Conservation (phyloP, 2,797 vertebrate species). For the Sebastes steindachneri region DNA sequence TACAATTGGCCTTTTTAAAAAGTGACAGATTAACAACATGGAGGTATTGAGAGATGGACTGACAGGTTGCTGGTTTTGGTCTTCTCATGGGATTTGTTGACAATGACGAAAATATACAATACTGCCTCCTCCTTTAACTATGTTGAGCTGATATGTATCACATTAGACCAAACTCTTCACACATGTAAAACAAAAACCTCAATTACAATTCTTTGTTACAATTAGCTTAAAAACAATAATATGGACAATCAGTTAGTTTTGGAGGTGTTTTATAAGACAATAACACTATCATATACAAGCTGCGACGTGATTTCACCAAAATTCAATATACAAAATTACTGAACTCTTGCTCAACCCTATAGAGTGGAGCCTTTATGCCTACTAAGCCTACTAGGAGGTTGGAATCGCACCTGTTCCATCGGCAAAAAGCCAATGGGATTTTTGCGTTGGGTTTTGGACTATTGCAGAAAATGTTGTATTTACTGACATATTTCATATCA, state of each 20-base stretch:
- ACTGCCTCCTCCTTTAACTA: background rate
- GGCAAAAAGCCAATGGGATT: too few relatives aligned
- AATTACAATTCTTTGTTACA: background rate
- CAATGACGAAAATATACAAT: too few relatives aligned
- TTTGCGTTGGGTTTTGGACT: too few relatives aligned
- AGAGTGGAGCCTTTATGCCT: too few relatives aligned
- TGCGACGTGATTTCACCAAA: background rate
- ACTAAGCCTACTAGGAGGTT: too few relatives aligned
- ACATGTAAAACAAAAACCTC: background rate
- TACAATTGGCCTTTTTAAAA: background rate
- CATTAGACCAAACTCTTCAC: too few relatives aligned
- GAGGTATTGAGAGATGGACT: too few relatives aligned
- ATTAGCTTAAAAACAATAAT: background rate
- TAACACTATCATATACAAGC: background rate
- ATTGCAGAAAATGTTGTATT: too few relatives aligned
- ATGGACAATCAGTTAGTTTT: background rate
- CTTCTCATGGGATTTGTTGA: too few relatives aligned
- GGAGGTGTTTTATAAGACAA: background rate
- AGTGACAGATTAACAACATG: background rate
- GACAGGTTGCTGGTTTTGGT: too few relatives aligned
- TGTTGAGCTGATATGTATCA: background rate
- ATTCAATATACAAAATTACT: background rate
- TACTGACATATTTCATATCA: too few relatives aligned
- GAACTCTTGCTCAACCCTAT: background rate
- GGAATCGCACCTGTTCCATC: too few relatives aligned